A percentile compares a stretch with the other conserved stretches of the same genome.
phyloP scores from a whole-genome alignment of 92 coral and sea anemone genomes.

The Isaurus tuberculatus region DNA sequence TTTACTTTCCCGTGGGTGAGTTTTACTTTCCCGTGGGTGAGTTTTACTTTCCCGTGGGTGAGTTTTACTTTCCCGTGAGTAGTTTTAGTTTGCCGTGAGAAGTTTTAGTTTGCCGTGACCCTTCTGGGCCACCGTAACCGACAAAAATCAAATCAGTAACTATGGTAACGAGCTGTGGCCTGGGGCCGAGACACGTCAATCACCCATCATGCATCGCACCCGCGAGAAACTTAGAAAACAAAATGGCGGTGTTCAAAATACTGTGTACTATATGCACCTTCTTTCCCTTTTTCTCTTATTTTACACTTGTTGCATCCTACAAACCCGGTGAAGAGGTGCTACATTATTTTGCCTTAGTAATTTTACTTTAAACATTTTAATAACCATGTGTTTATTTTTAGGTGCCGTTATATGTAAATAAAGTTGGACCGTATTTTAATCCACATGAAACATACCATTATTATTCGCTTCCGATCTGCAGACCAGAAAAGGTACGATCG shows the following conservation, averaged over 20 bases:
- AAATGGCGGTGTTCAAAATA: conserved; percentile 38
- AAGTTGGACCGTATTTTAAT: conserved; percentile 98
- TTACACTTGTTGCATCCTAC: conserved; percentile 4
- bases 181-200: conserved; percentile 21
- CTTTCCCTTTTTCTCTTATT: not conserved
- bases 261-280: not conserved
- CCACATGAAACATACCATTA: conserved; percentile 98
- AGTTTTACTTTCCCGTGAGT: too few relatives aligned
- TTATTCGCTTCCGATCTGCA: conserved; percentile 92
- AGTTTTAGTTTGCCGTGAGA: too few relatives aligned
- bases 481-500: conserved; percentile 82
- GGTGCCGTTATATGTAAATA: conserved; percentile 93
- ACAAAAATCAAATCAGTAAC: not conserved
- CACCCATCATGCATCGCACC: conserved; percentile 37
- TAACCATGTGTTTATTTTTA: conserved; percentile 20
- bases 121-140: too few relatives aligned
- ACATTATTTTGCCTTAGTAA: not conserved
- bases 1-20: too few relatives aligned
- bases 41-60: too few relatives aligned
- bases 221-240: not conserved
- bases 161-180: not conserved
- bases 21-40: too few relatives aligned
- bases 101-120: too few relatives aligned
- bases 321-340: conserved; percentile 41
- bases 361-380: not conserved